Percentiles rank a stretch among this genome's conserved stretches.
phyloP scores from a whole-genome alignment of 2,797 vertebrate genomes.

The Liasis olivaceus region DNA sequence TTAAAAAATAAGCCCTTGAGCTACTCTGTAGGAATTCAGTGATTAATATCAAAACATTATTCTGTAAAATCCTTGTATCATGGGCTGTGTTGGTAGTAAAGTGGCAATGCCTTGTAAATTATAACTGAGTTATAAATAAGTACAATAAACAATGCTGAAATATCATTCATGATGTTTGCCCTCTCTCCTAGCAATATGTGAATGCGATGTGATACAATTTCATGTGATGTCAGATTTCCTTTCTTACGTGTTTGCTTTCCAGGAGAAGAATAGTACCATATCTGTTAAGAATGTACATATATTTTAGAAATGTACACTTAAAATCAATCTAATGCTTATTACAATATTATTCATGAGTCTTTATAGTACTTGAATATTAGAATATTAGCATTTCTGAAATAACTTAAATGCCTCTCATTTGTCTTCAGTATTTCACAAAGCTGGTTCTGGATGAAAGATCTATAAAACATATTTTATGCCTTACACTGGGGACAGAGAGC shows the following conservation, averaged over 20 bases:
- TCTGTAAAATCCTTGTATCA: conserved; percentile 52
- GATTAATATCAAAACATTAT: conserved; percentile 49
- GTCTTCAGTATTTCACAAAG: conserved; percentile 18
- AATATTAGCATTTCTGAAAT: neutral
- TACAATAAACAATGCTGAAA: conserved; percentile 57
- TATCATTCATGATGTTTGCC: conserved; percentile 64
- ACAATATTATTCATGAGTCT: conserved; percentile 9
- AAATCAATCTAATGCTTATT: conserved; percentile 39
- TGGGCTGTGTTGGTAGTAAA: conserved; percentile 40
- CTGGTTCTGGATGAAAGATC: conserved; percentile 32
- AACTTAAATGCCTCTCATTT: conserved; percentile 12
- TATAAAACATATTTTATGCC: conserved; percentile 39
- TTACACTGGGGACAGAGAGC: neutral
- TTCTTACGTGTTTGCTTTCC: conserved; percentile 71
- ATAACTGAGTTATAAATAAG: conserved; percentile 34
- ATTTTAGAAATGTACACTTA: conserved; percentile 49
- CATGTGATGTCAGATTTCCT: conserved; percentile 64
- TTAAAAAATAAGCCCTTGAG: conserved; percentile 67
- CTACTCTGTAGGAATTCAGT: conserved; percentile 64
- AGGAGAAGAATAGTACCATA: conserved; percentile 66
- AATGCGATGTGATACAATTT: conserved; percentile 65
- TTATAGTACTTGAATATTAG: neutral
- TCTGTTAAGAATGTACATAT: conserved; percentile 42
- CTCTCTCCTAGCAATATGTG: conserved; percentile 64
- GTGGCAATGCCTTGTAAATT: conserved; percentile 52